These are phyloP conservation scores for Neotoxoptera formosana DNA, from an alignment of 1,140 invertebrate species.

Conservation along the genomic window DNA sequence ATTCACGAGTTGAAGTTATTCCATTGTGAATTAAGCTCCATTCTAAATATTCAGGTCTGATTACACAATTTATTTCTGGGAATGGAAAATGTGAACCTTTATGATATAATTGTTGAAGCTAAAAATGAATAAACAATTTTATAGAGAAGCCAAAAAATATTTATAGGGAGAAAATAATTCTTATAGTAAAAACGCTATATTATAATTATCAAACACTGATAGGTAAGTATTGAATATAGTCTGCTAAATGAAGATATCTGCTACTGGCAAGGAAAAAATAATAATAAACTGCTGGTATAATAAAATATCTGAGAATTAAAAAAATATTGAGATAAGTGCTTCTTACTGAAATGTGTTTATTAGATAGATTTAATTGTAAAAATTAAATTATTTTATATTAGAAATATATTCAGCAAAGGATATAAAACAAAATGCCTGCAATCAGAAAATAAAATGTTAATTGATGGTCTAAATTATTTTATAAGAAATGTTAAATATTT, in stretches of 20 bases:
- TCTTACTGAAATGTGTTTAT: no score
- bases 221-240: no score
- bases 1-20: neutral
- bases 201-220: no score
- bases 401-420: neutral
- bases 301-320: no score
- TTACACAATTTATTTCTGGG: neutral
- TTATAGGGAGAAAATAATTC: neutral
- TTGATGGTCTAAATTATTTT: neutral
- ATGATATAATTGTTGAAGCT: slow-evolving; percentile 29
- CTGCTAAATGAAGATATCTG: no score
- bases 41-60: slow-evolving; percentile 29
- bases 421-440: neutral
- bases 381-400: no score
- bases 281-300: no score
- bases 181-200: no score
- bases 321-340: no score
- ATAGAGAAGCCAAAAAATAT: neutral
- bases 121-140: neutral
- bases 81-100: slow-evolving; percentile 22
- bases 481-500: neutral
- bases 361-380: no score
- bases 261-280: no score
- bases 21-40: slow-evolving; percentile 35
- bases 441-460: neutral